These are phyloP conservation scores for Taeniopygia guttata DNA, from an alignment of 2,797 vertebrate species.

Conservation along the genomic window DNA sequence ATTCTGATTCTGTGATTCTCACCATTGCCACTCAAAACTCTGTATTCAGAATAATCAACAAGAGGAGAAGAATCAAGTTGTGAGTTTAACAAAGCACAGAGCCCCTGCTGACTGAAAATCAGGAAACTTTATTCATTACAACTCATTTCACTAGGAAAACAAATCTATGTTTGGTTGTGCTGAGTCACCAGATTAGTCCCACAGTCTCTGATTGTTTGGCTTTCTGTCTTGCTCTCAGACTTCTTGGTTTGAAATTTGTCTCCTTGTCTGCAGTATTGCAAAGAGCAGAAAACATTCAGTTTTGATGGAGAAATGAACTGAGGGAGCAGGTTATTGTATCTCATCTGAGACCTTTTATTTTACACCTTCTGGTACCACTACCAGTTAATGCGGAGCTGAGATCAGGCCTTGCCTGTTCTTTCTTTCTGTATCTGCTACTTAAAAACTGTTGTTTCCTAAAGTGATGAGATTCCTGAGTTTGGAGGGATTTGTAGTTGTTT, in stretches of 20 bases:
- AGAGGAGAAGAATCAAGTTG: background rate
- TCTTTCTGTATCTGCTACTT: background rate
- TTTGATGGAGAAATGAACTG: background rate
- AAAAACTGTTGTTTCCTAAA: background rate
- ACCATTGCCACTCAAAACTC: background rate
- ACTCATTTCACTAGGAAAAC: conserved; percentile 18
- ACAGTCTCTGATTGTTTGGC: background rate
- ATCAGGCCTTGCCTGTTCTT: background rate
- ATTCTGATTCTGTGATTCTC: background rate
- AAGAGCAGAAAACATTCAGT: background rate
- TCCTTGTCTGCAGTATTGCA: background rate
- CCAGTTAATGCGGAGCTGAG: background rate
- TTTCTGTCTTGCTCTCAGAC: background rate
- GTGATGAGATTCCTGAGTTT: background rate
- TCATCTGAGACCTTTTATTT: background rate
- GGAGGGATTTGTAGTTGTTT: background rate
- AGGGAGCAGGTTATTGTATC: background rate
- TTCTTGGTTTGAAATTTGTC: background rate
- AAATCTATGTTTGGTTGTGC: background rate
- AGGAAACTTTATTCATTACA: conserved; percentile 46
- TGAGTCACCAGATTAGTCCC: background rate
- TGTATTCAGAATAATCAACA: background rate
- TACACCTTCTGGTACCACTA: background rate
- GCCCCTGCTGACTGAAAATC: conserved; percentile 1
- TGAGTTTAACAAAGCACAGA: background rate